A percentile compares a stretch with the other conserved stretches of the same genome.
phyloP scores from a whole-genome alignment of 1,140 invertebrate species.

The Drosophila pallidifrons region DNA sequence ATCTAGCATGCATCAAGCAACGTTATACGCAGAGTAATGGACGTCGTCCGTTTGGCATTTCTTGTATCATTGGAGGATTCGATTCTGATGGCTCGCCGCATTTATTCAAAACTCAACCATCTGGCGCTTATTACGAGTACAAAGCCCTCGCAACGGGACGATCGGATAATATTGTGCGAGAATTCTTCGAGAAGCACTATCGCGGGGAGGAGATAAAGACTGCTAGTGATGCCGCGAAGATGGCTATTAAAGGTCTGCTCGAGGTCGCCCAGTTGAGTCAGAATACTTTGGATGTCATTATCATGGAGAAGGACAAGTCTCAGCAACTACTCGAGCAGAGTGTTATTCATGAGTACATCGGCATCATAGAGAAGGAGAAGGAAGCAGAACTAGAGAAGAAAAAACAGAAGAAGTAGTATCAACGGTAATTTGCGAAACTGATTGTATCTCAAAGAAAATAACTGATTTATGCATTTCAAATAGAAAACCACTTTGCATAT shows the following conservation, averaged over 20 bases:
- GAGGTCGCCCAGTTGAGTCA: neutral
- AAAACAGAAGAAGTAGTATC: constrained; percentile 94
- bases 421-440: no score
- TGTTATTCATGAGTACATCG: constrained; percentile 96
- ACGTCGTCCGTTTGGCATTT: neutral
- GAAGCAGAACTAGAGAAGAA: constrained; percentile 99
- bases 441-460: no score
- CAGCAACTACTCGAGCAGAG: constrained; percentile 96
- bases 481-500: no score
- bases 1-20: neutral
- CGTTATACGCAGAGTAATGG: neutral
- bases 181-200: neutral
- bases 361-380: constrained; percentile 98
- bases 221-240: neutral
- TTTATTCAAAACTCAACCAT: neutral
- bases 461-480: no score
- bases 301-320: constrained; percentile 93
- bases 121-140: neutral
- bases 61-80: neutral
- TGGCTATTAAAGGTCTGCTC: neutral
- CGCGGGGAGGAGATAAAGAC: neutral
- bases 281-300: constrained; percentile 67
- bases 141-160: neutral
- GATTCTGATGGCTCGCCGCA: neutral
- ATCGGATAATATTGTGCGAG: neutral